Evolutionary conservation across 1,140 invertebrate genomes (phyloP).

Genomic region (Charaxes varanes): DNA sequence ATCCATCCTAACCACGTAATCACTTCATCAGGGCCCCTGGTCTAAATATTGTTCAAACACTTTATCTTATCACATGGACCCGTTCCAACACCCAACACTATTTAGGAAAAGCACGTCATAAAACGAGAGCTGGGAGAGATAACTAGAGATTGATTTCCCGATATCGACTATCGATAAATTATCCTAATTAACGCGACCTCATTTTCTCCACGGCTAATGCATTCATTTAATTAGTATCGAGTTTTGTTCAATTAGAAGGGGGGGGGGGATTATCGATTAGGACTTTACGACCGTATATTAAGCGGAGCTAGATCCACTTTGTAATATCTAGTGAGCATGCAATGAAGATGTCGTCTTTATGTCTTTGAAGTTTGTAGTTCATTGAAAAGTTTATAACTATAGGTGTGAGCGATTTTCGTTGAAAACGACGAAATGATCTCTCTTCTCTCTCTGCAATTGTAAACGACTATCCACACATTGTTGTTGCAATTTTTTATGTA

Average conservation of each 20-base stretch:
- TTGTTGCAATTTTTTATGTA: too few relatives aligned
- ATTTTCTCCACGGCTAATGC: background rate
- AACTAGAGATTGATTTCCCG: constrained; percentile 34
- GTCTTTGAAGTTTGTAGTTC: too few relatives aligned
- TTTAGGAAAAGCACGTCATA: constrained; percentile 36
- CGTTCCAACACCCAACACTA: constrained; percentile 30
- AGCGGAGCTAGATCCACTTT: background rate
- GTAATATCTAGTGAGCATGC: too few relatives aligned
- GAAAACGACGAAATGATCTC: too few relatives aligned
- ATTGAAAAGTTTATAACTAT: too few relatives aligned
- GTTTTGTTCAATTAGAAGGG: background rate
- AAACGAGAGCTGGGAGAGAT: constrained; percentile 29
- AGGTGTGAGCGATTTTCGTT: too few relatives aligned
- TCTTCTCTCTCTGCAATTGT: too few relatives aligned
- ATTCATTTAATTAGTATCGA: constrained; percentile 6
- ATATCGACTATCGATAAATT: constrained; percentile 36
- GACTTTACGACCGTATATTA: constrained; percentile 8
- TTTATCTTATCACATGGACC: constrained; percentile 46
- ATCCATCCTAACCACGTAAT: constrained; percentile 10
- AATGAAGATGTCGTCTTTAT: too few relatives aligned
- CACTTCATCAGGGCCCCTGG: constrained; percentile 17
- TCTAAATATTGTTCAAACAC: constrained; percentile 15
- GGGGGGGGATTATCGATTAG: background rate
- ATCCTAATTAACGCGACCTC: constrained; percentile 10
- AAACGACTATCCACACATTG: too few relatives aligned